These are phyloP conservation scores for Rhynchonycteris naso DNA, from an alignment of 2,797 vertebrate species.

Conservation along the genomic window DNA sequence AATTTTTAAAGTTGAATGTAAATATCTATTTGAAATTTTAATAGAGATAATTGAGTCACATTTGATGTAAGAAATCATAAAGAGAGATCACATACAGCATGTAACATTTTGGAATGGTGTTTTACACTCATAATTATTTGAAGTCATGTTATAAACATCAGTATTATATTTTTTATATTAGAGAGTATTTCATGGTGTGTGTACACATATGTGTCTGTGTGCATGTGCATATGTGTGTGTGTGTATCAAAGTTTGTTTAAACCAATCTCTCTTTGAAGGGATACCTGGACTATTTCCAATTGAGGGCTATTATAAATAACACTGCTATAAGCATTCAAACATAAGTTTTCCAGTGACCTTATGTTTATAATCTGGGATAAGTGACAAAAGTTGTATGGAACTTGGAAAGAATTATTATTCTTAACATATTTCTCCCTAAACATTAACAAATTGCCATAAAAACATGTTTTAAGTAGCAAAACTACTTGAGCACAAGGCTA, in stretches of 20 bases:
- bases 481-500: neutral
- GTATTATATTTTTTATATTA: neutral
- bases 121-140: neutral
- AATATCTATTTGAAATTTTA: neutral
- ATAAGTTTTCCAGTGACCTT: neutral
- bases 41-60: neutral
- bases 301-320: neutral
- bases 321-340: neutral
- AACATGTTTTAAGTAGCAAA: neutral
- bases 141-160: neutral
- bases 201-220: neutral
- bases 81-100: neutral
- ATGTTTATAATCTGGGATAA: neutral
- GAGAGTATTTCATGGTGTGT: neutral
- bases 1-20: neutral
- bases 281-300: neutral
- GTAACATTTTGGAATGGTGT: neutral
- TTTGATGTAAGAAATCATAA: neutral
- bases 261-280: neutral
- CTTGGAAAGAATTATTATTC: neutral
- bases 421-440: neutral
- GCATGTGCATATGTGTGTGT: neutral
- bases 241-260: neutral
- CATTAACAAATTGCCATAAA: neutral
- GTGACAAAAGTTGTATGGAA: neutral